Conservation (phyloP, 2,113 vertebrate species). For the Chaetodon trifascialis region DNA sequence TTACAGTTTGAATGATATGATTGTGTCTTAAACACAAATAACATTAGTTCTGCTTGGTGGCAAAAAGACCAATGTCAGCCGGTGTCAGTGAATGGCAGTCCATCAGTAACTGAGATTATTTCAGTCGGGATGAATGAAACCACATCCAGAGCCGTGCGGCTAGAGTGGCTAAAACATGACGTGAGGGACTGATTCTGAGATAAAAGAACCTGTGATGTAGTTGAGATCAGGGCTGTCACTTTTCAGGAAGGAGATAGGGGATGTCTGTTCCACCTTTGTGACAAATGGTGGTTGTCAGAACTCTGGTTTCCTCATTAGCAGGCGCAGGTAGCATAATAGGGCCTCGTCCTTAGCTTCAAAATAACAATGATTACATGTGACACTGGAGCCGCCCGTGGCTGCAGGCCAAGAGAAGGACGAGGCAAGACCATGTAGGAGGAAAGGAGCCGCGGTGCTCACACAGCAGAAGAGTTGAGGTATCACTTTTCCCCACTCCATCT, state of each 20-base stretch:
- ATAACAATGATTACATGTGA: constrained; percentile 65
- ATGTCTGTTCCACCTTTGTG: constrained; percentile 32
- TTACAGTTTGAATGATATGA: too few relatives aligned
- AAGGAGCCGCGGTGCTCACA: constrained; percentile 39
- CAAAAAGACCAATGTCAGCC: background rate
- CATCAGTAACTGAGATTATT: background rate
- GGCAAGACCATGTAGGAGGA: constrained; percentile 22
- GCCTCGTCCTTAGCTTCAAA: constrained; percentile 60
- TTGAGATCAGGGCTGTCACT: constrained; percentile 8
- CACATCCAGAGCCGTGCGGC: background rate
- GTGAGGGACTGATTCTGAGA: background rate
- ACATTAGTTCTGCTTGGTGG: too few relatives aligned
- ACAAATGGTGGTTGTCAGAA: constrained; percentile 63
- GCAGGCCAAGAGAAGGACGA: constrained; percentile 51
- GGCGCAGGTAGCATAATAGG: constrained; percentile 46
- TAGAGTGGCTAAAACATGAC: background rate
- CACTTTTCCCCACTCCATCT: constrained; percentile 24
- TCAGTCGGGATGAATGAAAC: background rate
- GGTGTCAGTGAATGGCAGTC: background rate
- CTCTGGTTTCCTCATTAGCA: constrained; percentile 67
- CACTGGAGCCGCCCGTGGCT: constrained; percentile 50
- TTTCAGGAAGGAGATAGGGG: constrained; percentile 12
- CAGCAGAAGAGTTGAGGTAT: constrained; percentile 45
- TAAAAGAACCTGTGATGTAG: background rate
- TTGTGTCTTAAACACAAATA: too few relatives aligned